Percentiles rank a stretch among this genome's conserved stretches.
These are phyloP conservation scores for Menidia beryllina DNA, from an alignment of 2,113 vertebrate genomes.

Conservation along the genomic window DNA sequence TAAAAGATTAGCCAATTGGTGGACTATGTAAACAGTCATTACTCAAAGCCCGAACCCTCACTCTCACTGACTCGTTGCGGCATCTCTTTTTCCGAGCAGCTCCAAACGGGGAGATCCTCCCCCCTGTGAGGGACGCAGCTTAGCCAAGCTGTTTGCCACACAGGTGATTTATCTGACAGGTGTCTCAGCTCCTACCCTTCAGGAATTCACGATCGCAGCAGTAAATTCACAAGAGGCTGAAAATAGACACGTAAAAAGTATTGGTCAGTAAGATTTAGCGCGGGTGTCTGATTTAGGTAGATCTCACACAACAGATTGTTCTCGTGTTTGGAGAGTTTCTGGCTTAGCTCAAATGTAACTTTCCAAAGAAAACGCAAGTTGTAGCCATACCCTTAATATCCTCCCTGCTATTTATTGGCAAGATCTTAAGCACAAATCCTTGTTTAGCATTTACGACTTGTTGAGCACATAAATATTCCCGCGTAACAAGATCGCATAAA, in stretches of 20 bases:
- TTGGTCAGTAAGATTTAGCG: constrained; percentile 56
- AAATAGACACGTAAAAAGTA: constrained; percentile 54
- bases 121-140: constrained; percentile 33
- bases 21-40: constrained; percentile 2
- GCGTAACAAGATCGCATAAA: constrained; percentile 62
- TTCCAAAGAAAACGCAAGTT: constrained; percentile 37
- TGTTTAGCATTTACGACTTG: constrained; percentile 56
- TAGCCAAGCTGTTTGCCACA: constrained; percentile 23
- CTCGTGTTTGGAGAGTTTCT: constrained; percentile 26
- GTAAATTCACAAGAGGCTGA: constrained; percentile 47
- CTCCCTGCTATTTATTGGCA: constrained; percentile 22
- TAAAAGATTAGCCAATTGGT: constrained; percentile 10
- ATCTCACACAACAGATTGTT: constrained; percentile 53
- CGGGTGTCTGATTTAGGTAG: constrained; percentile 54
- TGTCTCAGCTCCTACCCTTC: constrained; percentile 52
- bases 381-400: constrained; percentile 37
- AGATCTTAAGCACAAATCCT: constrained; percentile 26
- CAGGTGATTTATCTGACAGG: constrained; percentile 50
- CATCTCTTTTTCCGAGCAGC: constrained; percentile 30
- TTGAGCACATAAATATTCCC: constrained; percentile 57
- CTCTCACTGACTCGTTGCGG: constrained; percentile 15
- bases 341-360: constrained; percentile 23
- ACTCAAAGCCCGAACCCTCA: neutral
- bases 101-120: constrained; percentile 38
- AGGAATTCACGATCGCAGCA: constrained; percentile 46